Conservation (phyloP, 1,140 invertebrate species). For the Ceratina japonica region DNA sequence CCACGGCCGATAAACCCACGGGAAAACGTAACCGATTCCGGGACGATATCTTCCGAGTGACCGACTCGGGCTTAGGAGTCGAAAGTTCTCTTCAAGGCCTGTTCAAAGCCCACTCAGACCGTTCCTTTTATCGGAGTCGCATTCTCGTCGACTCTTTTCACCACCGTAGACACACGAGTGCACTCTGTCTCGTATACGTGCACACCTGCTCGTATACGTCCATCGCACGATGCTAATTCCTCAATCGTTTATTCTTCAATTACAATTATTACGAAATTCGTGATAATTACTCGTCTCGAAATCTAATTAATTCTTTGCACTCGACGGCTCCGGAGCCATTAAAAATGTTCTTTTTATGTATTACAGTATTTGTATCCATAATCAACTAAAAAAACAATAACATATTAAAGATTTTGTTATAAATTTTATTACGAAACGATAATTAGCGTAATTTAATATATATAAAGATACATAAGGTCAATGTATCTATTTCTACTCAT, state of each 20-base stretch:
- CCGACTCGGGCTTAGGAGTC: constrained; percentile 51
- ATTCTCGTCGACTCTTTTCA: constrained; percentile 37
- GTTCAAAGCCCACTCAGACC: constrained; percentile 41
- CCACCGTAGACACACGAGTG: neutral
- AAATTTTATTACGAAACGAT: too few species aligned
- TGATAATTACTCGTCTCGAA: too few species aligned
- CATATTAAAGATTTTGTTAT: too few species aligned
- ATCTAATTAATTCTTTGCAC: too few species aligned
- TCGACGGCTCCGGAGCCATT: too few species aligned
- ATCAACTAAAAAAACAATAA: too few species aligned
- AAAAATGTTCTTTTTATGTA: too few species aligned
- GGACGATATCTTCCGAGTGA: constrained; percentile 56
- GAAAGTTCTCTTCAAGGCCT: constrained; percentile 38
- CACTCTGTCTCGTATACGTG: neutral
- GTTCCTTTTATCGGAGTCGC: constrained; percentile 46
- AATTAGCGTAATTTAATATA: too few species aligned
- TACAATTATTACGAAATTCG: neutral
- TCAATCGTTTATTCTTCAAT: neutral
- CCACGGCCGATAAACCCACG: constrained; percentile 41
- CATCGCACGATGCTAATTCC: constrained; percentile 19
- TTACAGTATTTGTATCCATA: too few species aligned
- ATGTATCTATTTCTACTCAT: too few species aligned
- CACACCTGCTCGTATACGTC: neutral
- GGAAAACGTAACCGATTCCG: constrained; percentile 48
- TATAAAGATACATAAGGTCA: too few species aligned